Evolutionary conservation across 2,797 vertebrate species (phyloP).

Genomic region (Eptatretus atami): DNA sequence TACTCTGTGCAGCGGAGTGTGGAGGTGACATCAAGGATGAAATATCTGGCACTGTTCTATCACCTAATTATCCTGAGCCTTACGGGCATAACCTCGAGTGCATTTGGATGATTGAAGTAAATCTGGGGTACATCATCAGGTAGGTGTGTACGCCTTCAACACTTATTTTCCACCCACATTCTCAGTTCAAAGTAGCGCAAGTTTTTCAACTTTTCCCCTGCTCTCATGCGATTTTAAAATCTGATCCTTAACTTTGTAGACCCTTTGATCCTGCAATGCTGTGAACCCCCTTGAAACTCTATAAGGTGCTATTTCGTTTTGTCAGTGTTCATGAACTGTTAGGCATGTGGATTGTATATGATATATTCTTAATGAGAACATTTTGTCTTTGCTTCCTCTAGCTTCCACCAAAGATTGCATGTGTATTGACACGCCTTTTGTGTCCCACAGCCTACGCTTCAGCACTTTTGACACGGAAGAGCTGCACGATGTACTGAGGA

Average conservation of each 20-base stretch:
- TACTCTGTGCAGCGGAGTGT: constrained; percentile 42
- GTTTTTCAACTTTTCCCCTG: background rate
- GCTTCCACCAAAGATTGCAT: too few species aligned
- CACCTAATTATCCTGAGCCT: constrained; percentile 69
- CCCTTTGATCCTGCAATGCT: too few species aligned
- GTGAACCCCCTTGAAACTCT: too few species aligned
- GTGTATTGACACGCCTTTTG: too few species aligned
- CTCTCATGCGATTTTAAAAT: background rate
- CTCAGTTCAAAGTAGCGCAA: background rate
- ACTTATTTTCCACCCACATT: background rate
- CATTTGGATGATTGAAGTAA: constrained; percentile 62
- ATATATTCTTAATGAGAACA: too few species aligned
- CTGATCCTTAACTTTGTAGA: background rate
- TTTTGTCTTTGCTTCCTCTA: too few species aligned
- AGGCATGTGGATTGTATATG: too few species aligned
- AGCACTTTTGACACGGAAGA: constrained; percentile 89
- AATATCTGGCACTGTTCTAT: constrained; percentile 39
- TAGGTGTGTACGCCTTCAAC: constrained; percentile 17
- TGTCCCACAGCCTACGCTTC: constrained; percentile 40
- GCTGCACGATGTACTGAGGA: constrained; percentile 56
- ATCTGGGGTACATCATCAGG: constrained; percentile 74
- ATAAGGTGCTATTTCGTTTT: too few species aligned
- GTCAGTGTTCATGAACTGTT: too few species aligned
- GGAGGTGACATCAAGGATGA: constrained; percentile 50
- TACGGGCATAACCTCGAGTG: constrained; percentile 94